A percentile compares a stretch with the other conserved stretches of the same genome.
phyloP scores from a whole-genome alignment of 2,113 vertebrate species.

The Tauraco erythrolophus region DNA sequence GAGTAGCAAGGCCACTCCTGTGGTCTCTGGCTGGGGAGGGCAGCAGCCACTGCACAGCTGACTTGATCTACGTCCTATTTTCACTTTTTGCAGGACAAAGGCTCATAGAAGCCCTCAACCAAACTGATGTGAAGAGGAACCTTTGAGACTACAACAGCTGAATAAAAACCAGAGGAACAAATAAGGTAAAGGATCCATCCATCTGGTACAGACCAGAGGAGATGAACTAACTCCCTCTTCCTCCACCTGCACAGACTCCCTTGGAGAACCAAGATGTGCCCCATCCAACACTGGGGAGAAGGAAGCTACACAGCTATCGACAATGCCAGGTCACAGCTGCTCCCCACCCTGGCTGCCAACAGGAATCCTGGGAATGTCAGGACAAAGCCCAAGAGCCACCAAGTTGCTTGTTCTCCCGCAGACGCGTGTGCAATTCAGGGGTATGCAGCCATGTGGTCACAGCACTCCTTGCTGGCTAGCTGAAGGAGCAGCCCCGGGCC shows the following conservation, averaged over 20 bases:
- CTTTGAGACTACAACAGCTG: neutral
- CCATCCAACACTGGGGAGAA: neutral
- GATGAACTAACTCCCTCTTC: neutral
- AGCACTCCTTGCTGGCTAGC: neutral
- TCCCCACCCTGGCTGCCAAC: neutral
- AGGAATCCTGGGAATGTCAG: neutral
- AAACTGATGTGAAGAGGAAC: neutral
- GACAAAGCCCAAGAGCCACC: neutral
- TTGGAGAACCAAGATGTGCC: accelerated
- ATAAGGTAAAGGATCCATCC: neutral
- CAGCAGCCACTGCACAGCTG: neutral
- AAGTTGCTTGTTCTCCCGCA: neutral
- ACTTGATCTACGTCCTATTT: neutral
- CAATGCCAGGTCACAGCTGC: accelerated
- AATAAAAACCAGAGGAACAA: neutral
- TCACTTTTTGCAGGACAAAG: neutral
- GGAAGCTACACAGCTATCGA: neutral
- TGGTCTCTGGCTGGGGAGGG: neutral
- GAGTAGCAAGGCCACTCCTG: neutral
- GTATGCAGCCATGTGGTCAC: neutral
- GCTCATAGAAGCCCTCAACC: neutral
- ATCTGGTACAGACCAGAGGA: neutral
- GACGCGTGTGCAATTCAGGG: neutral
- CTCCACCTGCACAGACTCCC: neutral
- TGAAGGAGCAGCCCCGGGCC: neutral